phyloP scores from a whole-genome alignment of 1,140 invertebrate genomes.

The Dysdera silvatica region DNA sequence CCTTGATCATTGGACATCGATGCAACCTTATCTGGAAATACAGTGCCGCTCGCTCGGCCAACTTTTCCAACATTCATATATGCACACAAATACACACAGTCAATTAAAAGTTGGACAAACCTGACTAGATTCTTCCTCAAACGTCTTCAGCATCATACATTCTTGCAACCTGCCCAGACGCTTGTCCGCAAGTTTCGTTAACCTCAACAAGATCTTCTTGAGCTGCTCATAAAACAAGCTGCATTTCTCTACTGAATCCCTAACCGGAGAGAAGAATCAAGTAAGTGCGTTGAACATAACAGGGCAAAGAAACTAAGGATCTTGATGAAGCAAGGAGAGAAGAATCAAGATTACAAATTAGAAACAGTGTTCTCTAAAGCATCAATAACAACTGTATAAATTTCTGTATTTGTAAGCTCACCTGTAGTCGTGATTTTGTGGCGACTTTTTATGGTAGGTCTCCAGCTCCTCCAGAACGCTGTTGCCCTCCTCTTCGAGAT shows the following conservation, averaged over 20 bases:
- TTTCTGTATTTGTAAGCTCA: too few species aligned
- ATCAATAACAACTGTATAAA: neutral
- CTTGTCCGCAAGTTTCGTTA: constrained; percentile 39
- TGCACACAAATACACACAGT: too few species aligned
- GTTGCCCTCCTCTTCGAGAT: constrained; percentile 39
- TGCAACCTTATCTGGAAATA: too few species aligned
- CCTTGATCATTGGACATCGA: too few species aligned
- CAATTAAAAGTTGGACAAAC: constrained; percentile 33
- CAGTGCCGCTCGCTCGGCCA: too few species aligned
- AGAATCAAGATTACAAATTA: constrained; percentile 1
- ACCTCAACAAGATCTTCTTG: constrained; percentile 37
- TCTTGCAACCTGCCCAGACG: constrained; percentile 40
- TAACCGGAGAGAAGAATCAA: too few species aligned
- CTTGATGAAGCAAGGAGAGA: neutral
- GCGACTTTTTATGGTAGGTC: constrained; percentile 29
- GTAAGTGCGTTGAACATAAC: too few species aligned
- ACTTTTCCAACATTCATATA: too few species aligned
- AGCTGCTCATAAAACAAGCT: constrained; percentile 39
- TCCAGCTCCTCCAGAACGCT: constrained; percentile 36
- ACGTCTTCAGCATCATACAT: constrained; percentile 39
- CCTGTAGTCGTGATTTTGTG: constrained; percentile 39
- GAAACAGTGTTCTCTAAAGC: neutral
- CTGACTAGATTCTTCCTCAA: constrained; percentile 42
- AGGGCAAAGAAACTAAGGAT: neutral
- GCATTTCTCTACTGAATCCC: constrained; percentile 37